These are phyloP conservation scores for Kryptopterus vitreolus DNA, from an alignment of 2,797 vertebrate species.

Conservation along the genomic window DNA sequence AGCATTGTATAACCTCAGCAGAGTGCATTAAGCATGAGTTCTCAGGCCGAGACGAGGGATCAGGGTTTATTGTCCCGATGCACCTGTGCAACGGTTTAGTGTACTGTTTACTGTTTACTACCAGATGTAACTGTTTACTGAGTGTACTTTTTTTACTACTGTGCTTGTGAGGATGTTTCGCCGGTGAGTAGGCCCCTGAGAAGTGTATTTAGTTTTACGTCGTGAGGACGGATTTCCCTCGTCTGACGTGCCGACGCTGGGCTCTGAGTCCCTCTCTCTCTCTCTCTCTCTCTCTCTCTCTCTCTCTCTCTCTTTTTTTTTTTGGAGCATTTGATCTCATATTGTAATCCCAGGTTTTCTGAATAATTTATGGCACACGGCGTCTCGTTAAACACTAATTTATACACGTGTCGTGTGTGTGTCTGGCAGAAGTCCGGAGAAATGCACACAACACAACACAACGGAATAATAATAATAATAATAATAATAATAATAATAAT, in stretches of 20 bases:
- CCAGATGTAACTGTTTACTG: slow-evolving; percentile 79
- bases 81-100: slow-evolving; percentile 44
- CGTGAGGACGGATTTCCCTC: too few species aligned
- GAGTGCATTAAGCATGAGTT: neutral
- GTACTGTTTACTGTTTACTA: slow-evolving; percentile 74
- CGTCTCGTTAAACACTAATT: slow-evolving; percentile 87
- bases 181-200: too few species aligned
- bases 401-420: slow-evolving; percentile 83
- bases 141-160: too few species aligned
- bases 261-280: slow-evolving; percentile 81
- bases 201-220: too few species aligned
- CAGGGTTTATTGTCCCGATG: too few species aligned
- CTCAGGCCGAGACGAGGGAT: slow-evolving; percentile 30
- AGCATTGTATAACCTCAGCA: slow-evolving; percentile 11
- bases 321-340: slow-evolving; percentile 82
- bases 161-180: too few species aligned
- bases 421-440: slow-evolving; percentile 77
- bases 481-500: slow-evolving; percentile 40
- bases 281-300: slow-evolving; percentile 82
- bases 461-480: slow-evolving; percentile 38
- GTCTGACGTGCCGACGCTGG: slow-evolving; percentile 78
- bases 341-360: slow-evolving; percentile 85
- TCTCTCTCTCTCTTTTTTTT: slow-evolving; percentile 81
- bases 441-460: slow-evolving; percentile 69
- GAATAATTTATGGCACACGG: slow-evolving; percentile 84